These are phyloP conservation scores for Lithophane ornitopus DNA, from an alignment of 2,888 invertebrate genomes.

Conservation along the genomic window DNA sequence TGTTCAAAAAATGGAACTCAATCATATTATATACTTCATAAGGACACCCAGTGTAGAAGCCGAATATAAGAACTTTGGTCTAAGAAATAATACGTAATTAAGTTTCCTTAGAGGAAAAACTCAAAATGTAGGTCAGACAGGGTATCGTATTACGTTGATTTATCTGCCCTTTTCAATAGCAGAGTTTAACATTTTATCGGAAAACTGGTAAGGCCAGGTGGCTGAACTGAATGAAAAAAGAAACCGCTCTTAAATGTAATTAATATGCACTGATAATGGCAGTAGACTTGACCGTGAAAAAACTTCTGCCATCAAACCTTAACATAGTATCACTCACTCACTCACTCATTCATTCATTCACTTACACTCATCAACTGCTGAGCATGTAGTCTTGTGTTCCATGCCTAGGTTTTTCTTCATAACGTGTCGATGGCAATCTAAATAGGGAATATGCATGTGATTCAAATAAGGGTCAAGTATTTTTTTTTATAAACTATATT, in stretches of 20 bases:
- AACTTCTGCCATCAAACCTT: not conserved
- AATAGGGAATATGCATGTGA: too few relatives aligned
- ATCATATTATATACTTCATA: not conserved
- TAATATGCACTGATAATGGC: not conserved
- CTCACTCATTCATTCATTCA: too few relatives aligned
- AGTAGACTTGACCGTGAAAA: not conserved
- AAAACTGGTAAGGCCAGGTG: not conserved
- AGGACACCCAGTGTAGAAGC: not conserved
- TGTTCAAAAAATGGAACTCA: not conserved
- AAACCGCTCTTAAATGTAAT: not conserved
- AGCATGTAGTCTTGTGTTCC: too few relatives aligned
- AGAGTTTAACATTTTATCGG: not conserved
- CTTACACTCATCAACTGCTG: not conserved
- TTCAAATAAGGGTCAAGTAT: too few relatives aligned
- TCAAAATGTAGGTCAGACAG: constrained; percentile 17
- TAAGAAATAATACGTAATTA: constrained; percentile 19
- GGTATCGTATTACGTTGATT: constrained; percentile 16
- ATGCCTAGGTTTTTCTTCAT: too few relatives aligned
- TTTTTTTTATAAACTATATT: too few relatives aligned
- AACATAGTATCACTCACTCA: not conserved
- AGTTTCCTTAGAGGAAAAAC: constrained; percentile 28
- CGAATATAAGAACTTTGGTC: not conserved
- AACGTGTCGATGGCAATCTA: too few relatives aligned
- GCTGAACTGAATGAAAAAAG: not conserved
- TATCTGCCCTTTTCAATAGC: constrained; percentile 16